A percentile compares a stretch with the other conserved stretches of the same genome.
These are phyloP conservation scores for Naja naja DNA, from an alignment of 2,113 vertebrate species.

Conservation along the genomic window DNA sequence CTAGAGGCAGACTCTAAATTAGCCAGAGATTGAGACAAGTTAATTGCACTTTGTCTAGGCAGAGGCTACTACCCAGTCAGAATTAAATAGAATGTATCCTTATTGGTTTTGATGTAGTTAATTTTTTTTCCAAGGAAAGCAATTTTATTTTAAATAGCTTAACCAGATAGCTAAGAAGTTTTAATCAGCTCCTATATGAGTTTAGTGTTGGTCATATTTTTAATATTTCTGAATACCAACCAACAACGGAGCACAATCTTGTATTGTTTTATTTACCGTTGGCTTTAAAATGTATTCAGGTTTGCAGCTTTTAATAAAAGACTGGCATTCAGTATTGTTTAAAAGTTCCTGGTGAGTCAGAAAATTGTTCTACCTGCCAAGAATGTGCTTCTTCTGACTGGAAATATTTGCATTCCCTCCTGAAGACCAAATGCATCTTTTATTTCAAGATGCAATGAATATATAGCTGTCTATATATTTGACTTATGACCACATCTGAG, in stretches of 20 bases:
- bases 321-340: background rate
- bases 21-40: background rate
- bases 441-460: background rate
- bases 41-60: background rate
- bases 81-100: background rate
- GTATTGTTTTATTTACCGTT: background rate
- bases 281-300: background rate
- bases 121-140: background rate
- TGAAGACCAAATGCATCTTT: background rate
- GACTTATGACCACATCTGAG: background rate
- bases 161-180: background rate
- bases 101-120: background rate
- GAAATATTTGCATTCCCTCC: background rate
- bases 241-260: background rate
- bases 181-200: background rate
- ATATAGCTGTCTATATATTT: background rate
- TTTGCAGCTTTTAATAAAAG: background rate
- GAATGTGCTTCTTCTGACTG: background rate
- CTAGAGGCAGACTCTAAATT: background rate
- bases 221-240: background rate
- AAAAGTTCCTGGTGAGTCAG: background rate
- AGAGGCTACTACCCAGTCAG: background rate
- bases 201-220: background rate
- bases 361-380: background rate
- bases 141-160: background rate